Conservation (phyloP, 2,888 invertebrate genomes). For the Nemoura dubitans region DNA sequence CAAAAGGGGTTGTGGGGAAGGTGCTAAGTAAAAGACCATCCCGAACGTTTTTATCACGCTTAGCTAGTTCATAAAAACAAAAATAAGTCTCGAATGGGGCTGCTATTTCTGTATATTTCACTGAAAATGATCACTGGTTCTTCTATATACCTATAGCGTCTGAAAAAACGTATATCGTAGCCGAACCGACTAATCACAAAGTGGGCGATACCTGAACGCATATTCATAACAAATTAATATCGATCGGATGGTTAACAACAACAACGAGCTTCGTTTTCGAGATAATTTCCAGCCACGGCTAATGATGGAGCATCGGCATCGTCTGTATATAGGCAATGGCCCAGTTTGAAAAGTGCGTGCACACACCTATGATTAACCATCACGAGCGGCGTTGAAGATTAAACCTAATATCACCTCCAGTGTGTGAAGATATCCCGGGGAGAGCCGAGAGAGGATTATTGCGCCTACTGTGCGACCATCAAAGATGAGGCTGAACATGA, state of each 20-base stretch:
- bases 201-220: conserved; percentile 12
- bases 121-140: background rate
- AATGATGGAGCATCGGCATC: background rate
- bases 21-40: background rate
- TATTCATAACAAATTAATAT: conserved; percentile 12
- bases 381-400: background rate
- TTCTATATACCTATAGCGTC: background rate
- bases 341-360: background rate
- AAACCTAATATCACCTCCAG: background rate
- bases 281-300: background rate
- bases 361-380: conserved; percentile 7
- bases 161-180: background rate
- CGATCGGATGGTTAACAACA: background rate
- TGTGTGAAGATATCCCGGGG: background rate
- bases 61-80: background rate
- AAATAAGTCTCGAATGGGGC: background rate
- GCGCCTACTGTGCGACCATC: background rate
- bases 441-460: background rate
- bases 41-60: background rate
- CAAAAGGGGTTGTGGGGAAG: background rate
- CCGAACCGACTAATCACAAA: background rate
- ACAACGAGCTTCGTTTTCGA: background rate
- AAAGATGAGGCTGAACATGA: background rate
- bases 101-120: conserved; percentile 3
- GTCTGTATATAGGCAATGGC: background rate